Evolutionary conservation across 1,140 invertebrate genomes (phyloP).

Genomic region (Coptotermes formosanus): DNA sequence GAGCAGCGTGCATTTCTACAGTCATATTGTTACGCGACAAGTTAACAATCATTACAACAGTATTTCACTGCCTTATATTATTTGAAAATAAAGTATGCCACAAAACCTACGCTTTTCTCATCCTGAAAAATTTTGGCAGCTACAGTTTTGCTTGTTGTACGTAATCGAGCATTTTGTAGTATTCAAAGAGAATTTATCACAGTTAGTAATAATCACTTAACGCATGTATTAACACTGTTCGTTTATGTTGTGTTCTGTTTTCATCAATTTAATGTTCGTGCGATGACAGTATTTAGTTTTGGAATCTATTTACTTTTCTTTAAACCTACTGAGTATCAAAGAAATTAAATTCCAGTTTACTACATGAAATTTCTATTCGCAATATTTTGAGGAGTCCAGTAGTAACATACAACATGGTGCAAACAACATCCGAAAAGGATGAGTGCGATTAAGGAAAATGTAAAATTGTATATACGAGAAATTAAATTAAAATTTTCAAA

Average conservation of each 20-base stretch:
- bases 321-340: background rate
- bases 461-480: background rate
- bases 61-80: background rate
- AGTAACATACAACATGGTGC: conserved; percentile 11
- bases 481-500: background rate
- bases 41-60: background rate
- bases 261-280: background rate
- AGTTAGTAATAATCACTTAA: background rate
- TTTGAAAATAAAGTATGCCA: background rate
- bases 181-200: background rate
- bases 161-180: too few species aligned
- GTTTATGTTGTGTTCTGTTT: background rate
- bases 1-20: background rate
- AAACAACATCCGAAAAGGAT: background rate
- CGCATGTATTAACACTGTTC: too few species aligned
- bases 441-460: background rate
- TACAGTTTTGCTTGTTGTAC: too few species aligned
- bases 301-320: background rate
- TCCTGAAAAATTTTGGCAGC: background rate
- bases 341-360: background rate
- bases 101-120: background rate
- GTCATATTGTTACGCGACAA: background rate
- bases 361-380: background rate
- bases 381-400: background rate
- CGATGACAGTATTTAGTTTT: background rate